A percentile compares a stretch with the other conserved stretches of the same genome.
phyloP scores from a whole-genome alignment of 2,888 invertebrate genomes.

The Anagyrus pseudococci region DNA sequence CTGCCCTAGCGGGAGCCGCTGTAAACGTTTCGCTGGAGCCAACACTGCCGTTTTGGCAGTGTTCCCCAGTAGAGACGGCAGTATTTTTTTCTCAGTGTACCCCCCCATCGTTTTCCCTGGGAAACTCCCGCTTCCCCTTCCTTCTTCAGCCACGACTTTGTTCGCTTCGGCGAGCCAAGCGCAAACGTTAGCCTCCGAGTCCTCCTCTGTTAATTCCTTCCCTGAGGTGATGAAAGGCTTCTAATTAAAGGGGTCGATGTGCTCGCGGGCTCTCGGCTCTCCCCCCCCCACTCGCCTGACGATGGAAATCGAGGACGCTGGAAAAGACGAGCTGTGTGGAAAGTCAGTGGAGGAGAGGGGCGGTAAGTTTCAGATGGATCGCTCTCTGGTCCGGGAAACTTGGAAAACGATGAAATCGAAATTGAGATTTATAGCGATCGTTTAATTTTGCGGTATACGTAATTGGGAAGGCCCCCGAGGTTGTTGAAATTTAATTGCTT shows the following conservation, averaged over 20 bases:
- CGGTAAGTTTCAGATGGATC: not conserved
- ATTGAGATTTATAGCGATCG: not conserved
- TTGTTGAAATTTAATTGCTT: not conserved
- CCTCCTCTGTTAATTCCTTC: not conserved
- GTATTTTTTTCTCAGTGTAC: too few relatives aligned
- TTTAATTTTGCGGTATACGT: too few relatives aligned
- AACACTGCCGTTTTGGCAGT: too few relatives aligned
- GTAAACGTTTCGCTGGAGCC: too few relatives aligned
- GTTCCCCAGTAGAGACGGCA: too few relatives aligned
- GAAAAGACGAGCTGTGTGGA: not conserved
- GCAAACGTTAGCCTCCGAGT: not conserved
- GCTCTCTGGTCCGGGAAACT: not conserved
- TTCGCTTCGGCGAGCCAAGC: not conserved
- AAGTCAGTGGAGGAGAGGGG: not conserved
- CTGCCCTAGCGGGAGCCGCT: too few relatives aligned
- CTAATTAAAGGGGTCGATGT: conserved; percentile 28
- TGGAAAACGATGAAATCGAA: too few relatives aligned
- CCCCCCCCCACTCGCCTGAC: not conserved
- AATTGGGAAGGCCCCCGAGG: not conserved
- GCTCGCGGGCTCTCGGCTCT: conserved; percentile 8
- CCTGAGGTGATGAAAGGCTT: conserved; percentile 29
- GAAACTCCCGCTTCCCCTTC: not conserved
- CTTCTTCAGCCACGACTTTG: not conserved
- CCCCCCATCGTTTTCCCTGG: not conserved
- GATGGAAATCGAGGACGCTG: not conserved